Percentiles rank a stretch among this genome's conserved stretches.
Conservation (phyloP, 53 echinoderm and acorn worm genomes). For the Glandiceps talaboti region DNA sequence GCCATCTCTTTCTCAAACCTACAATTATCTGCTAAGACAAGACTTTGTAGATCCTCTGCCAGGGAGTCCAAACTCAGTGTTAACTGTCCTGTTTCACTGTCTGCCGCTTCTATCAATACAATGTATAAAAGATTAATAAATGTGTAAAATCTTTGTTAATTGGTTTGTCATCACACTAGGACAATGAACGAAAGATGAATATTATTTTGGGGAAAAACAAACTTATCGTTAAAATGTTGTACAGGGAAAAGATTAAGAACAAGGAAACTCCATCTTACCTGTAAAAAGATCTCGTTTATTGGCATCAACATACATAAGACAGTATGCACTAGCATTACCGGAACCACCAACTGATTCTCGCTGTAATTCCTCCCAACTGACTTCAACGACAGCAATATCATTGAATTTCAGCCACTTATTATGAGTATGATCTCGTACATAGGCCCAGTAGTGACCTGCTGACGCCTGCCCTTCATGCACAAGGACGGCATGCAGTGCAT, state of each 20-base stretch:
- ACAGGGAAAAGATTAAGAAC: no score
- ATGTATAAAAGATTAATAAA: no score
- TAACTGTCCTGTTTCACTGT: slow-evolving; percentile 36
- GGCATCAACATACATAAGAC: slow-evolving; percentile 88
- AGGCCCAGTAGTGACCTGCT: slow-evolving; percentile 97
- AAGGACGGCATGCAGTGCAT: slow-evolving; percentile 82
- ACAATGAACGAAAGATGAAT: no score
- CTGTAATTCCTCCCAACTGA: slow-evolving; percentile 60
- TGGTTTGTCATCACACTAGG: no score
- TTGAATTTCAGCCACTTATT: slow-evolving; percentile 95
- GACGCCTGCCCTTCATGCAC: slow-evolving; percentile 96
- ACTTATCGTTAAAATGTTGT: no score
- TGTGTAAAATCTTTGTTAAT: no score
- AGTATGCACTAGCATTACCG: slow-evolving; percentile 93
- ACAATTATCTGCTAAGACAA: slow-evolving; percentile 66
- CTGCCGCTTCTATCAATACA: slow-evolving; percentile 35
- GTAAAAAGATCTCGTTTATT: slow-evolving; percentile 68
- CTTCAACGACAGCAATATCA: slow-evolving; percentile 72
- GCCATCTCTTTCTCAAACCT: slow-evolving; percentile 61
- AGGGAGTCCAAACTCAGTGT: slow-evolving; percentile 45
- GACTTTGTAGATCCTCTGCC: slow-evolving; percentile 61
- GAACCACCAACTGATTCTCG: slow-evolving; percentile 79
- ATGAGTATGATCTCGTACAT: slow-evolving; percentile 68
- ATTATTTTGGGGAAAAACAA: no score
- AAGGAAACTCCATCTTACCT: slow-evolving; percentile 51